A percentile compares a stretch with the other conserved stretches of the same genome.
Evolutionary conservation across 2,888 invertebrate species (phyloP).

Genomic region (Drosophila mimetica): DNA sequence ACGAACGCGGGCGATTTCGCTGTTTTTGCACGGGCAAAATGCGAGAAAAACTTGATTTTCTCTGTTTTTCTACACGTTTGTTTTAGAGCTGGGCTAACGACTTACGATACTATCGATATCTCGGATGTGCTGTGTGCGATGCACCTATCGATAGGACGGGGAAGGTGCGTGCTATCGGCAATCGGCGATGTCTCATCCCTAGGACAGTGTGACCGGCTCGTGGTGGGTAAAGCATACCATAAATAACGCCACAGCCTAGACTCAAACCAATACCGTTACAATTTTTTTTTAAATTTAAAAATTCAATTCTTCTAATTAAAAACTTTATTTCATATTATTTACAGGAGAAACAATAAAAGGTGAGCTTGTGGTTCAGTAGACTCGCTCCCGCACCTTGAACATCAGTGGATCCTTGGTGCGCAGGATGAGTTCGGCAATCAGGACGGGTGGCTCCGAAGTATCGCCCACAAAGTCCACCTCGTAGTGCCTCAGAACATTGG

Average conservation of each 20-base stretch:
- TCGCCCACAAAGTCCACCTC: slow-evolving; percentile 76
- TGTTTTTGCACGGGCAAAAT: slow-evolving; percentile 29
- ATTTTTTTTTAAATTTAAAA: too few relatives aligned
- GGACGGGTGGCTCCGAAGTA: slow-evolving; percentile 65
- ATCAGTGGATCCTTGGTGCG: slow-evolving; percentile 82
- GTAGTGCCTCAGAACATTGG: slow-evolving; percentile 82
- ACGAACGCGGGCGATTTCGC: slow-evolving; percentile 8
- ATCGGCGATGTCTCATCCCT: neutral
- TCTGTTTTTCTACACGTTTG: slow-evolving; percentile 37
- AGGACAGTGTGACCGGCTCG: too few relatives aligned
- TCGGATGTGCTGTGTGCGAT: neutral
- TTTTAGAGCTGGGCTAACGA: slow-evolving; percentile 2
- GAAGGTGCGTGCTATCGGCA: too few relatives aligned
- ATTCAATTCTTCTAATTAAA: too few relatives aligned
- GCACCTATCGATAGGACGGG: neutral
- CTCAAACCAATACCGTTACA: too few relatives aligned
- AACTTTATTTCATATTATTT: neutral
- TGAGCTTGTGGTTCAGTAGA: slow-evolving; percentile 47
- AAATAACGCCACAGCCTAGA: too few relatives aligned
- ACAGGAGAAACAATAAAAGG: neutral
- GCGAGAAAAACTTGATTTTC: slow-evolving; percentile 40
- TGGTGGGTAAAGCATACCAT: too few relatives aligned
- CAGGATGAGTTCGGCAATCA: slow-evolving; percentile 82
- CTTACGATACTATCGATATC: slow-evolving; percentile 1
- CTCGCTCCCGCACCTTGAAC: slow-evolving; percentile 79